A percentile compares a stretch with the other conserved stretches of the same genome.
phyloP scores from a whole-genome alignment of 2,888 invertebrate species.

The Scaptomyza reducta region DNA sequence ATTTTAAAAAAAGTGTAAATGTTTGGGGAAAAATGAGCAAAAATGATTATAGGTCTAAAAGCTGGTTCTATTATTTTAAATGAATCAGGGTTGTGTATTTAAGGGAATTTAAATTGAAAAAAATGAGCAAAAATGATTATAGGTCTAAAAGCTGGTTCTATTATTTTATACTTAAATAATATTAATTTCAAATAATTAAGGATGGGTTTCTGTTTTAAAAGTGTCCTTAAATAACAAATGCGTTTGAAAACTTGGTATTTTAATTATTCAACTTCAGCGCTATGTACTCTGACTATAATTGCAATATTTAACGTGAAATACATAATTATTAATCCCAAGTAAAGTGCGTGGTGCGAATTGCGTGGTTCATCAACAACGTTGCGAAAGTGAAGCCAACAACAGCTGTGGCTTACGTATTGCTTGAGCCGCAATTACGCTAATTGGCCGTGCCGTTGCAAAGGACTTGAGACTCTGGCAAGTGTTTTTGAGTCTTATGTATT shows the following conservation, averaged over 20 bases:
- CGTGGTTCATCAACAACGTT: constrained; percentile 20
- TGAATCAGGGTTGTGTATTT: no score
- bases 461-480: constrained; percentile 41
- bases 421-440: constrained; percentile 66
- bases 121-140: no score
- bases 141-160: no score
- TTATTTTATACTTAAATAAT: no score
- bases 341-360: constrained; percentile 8
- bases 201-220: no score
- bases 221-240: not conserved
- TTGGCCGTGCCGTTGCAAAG: constrained; percentile 47
- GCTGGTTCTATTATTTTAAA: no score
- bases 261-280: not conserved
- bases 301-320: not conserved
- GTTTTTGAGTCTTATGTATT: constrained; percentile 22
- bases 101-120: no score
- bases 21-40: no score
- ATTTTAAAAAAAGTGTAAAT: no score
- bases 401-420: constrained; percentile 4
- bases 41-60: no score
- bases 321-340: not conserved
- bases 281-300: not conserved
- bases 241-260: not conserved
- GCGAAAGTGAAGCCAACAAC: constrained; percentile 13
- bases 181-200: no score